A percentile compares a stretch with the other conserved stretches of the same genome.
Evolutionary conservation across 2,797 vertebrate species (phyloP).

Genomic region (Paratrypauchen microcephalus): DNA sequence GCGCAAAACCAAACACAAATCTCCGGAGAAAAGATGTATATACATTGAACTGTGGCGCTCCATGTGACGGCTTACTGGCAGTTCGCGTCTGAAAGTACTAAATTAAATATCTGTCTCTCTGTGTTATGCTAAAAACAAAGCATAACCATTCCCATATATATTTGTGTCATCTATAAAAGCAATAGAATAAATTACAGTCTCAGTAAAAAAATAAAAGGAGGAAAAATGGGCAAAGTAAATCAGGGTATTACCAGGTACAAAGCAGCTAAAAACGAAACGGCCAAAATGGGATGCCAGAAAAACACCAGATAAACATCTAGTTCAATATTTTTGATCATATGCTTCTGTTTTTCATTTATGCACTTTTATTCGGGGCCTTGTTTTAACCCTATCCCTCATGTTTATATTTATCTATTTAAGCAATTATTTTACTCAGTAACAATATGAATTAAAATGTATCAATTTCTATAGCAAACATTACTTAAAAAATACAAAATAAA

Average conservation of each 20-base stretch:
- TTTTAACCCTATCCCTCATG: constrained; percentile 11
- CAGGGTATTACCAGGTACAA: constrained; percentile 26
- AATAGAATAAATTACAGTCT: constrained; percentile 80
- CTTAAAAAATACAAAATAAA: background rate
- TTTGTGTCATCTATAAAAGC: constrained; percentile 79
- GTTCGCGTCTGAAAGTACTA: constrained; percentile 55
- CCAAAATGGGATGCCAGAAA: constrained; percentile 53
- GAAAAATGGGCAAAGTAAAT: constrained; percentile 38
- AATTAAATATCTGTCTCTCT: constrained; percentile 42
- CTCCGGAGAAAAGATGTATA: constrained; percentile 87
- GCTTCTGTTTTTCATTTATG: constrained; percentile 17
- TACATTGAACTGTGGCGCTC: constrained; percentile 88
- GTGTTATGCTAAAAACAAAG: constrained; percentile 49
- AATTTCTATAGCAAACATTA: background rate
- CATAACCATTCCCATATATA: constrained; percentile 80
- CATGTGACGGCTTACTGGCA: constrained; percentile 64
- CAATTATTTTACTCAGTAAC: constrained; percentile 30
- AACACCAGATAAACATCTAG: constrained; percentile 51
- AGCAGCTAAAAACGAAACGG: constrained; percentile 60
- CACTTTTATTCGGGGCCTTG: background rate
- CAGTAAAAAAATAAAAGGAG: constrained; percentile 58
- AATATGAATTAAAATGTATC: constrained; percentile 26
- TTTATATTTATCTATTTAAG: constrained; percentile 24
- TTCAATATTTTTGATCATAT: constrained; percentile 57
- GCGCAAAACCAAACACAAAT: constrained; percentile 79